Percentiles rank a stretch among this genome's conserved stretches.
phyloP scores from a whole-genome alignment of 23 tunicate genomes.

The Phallusia fumigata region DNA sequence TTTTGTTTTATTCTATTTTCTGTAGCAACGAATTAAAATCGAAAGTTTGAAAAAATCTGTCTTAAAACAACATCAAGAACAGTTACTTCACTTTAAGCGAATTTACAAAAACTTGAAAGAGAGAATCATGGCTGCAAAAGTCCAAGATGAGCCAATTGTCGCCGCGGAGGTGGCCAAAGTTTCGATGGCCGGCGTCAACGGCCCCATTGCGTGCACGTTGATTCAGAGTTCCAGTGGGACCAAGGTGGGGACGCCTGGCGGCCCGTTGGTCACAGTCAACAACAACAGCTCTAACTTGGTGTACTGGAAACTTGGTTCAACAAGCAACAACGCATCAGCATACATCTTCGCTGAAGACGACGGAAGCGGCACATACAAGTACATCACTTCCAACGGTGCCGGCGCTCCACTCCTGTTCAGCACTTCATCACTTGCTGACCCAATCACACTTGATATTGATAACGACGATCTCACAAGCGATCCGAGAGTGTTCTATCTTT shows the following conservation, averaged over 20 bases:
- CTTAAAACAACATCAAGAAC: no score
- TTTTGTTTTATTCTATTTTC: no score
- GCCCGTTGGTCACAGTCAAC: neutral
- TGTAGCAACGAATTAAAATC: no score
- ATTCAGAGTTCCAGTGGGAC: neutral
- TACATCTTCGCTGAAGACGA: neutral
- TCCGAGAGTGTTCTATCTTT: neutral
- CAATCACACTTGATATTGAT: neutral
- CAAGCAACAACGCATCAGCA: neutral
- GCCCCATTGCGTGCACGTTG: neutral
- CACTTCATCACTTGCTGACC: neutral
- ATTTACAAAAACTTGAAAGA: no score
- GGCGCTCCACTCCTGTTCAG: neutral
- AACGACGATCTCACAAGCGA: neutral
- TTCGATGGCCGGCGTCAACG: neutral
- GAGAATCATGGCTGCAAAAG: no score
- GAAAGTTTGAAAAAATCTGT: no score
- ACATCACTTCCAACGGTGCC: neutral
- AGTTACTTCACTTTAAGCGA: no score
- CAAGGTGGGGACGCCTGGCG: neutral
- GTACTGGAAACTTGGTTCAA: constrained; percentile 2
- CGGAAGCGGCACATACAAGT: neutral
- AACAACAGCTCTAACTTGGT: neutral
- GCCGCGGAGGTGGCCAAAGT: no score
- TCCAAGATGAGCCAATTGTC: no score